Base-by-base conservation (phyloP, 2,888 invertebrate genomes). In the Polietes domitor region DNA sequence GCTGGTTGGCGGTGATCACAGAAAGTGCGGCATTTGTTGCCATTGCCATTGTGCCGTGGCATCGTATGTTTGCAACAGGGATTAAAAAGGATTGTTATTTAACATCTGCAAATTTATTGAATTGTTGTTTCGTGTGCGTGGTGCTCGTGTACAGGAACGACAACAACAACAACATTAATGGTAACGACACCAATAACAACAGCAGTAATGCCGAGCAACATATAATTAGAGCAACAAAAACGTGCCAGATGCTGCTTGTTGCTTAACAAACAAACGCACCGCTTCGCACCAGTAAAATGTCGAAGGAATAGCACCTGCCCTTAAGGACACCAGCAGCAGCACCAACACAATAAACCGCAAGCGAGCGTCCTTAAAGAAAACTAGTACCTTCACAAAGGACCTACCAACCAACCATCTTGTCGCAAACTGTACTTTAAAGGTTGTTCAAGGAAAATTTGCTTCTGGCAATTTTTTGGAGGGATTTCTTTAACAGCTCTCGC, bases 91-190 rank as follows among this genome's bases (percentile, higher is more conserved):
- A 76, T 74, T 68, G 41, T 68, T 78, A 75, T 78, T 76, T 76
- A 55, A 75, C 79, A 79, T 82, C 82, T 82, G 82, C 75, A 79
- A 72, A 28, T 70, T 32, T 71, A n/a, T 71, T 61, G 58, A 43
- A 24, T 61, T 77, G 55, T 61, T 50, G 12, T 47, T 24, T 68
- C 19, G 24, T 28, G 12, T 26, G 58, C 68, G n/a, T n/a, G n/a
- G n/a, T n/a, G n/a, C n/a, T 65, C 37, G 19, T 68, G 58, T 43
- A 75, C 72, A 12, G 41, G 32, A 63, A 70, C 73, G 28, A 70
- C 55, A 43, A 37, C 15, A 43, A 26, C 37, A 37, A 71, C 61
- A 19, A 50, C 28, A 53, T 7, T 43, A 68, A 68, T 68, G 24
- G 9, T 12, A 70, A 43, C 61, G n/a, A 61, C 61, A 61, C 28